Conservation (phyloP, 2,797 vertebrate genomes). For the Hydrolagus colliei region DNA sequence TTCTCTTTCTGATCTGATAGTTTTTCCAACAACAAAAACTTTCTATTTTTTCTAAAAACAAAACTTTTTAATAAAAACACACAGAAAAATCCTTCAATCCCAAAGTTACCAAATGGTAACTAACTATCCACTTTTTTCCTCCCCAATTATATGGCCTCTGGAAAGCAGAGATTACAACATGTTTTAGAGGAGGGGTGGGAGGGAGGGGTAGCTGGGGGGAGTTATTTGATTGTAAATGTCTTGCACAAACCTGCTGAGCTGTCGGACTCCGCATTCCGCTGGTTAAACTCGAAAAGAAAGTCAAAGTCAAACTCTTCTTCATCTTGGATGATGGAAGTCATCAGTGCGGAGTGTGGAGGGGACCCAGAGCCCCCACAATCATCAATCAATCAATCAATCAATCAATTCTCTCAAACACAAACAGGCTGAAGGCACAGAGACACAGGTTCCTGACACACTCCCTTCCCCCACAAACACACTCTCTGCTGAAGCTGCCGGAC, state of each 20-base stretch:
- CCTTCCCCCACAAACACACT: neutral
- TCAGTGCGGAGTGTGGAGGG: slow-evolving; percentile 43
- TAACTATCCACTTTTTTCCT: no score
- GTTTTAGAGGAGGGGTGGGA: no score
- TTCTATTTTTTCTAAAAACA: no score
- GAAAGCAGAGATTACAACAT: no score
- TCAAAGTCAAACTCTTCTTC: slow-evolving; percentile 79
- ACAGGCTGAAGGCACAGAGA: slow-evolving; percentile 41
- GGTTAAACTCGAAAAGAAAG: slow-evolving; percentile 75
- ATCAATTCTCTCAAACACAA: slow-evolving; percentile 35
- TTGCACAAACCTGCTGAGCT: slow-evolving; percentile 55
- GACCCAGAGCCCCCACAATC: slow-evolving; percentile 22
- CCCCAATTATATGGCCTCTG: no score
- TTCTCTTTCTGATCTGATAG: no score
- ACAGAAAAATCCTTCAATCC: no score
- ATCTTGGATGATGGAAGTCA: slow-evolving; percentile 63
- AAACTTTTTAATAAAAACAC: no score
- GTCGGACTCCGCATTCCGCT: slow-evolving; percentile 49
- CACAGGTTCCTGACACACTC: neutral
- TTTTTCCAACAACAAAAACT: no score
- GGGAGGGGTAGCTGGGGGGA: no score
- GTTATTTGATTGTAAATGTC: no score
- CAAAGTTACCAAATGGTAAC: no score
- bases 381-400: slow-evolving; percentile 15
- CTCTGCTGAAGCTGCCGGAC: neutral